Base-by-base conservation (phyloP, 2,888 invertebrate genomes). In the Cosmia pyralina region DNA sequence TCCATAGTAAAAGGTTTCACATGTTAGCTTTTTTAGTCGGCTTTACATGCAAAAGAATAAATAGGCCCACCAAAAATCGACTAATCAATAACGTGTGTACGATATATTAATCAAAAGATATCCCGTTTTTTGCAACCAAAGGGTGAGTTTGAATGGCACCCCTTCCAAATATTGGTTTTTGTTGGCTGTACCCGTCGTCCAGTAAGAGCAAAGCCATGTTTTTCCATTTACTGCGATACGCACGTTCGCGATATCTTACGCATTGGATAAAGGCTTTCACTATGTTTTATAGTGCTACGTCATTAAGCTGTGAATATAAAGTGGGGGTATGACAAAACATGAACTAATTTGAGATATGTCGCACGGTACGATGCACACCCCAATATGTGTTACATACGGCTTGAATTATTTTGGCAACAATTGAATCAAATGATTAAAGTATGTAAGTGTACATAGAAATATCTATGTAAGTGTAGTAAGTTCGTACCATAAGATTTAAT, bases 81-180 rank as follows among this genome's bases (percentile, higher is more conserved):
- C 81, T 88, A 88, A 88, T 87, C 86, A 88, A 88, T 85, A 88
- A 88, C 79, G 79, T 75, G 79, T 77, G 80, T 87, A 89, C 85
- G 84, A 88, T 88, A 88, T 94, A 95, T 95, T 94, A 95, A 95
- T 95, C 95, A 95, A 93, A 93, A 92, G 93, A 92, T 93, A 94
- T 93, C 90, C 92, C 89, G 89, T 94, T 95, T 95, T 95, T 95
- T 93, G 88, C 85, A 91, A 90, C 85, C 90, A 94, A 95, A 94
- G 95, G 95, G 95, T 93, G 93, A 87, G 90, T 92, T 93, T 95
- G 90, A 95, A 95, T 94, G 88, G 94, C 90, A 92, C 94, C 95
- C 95, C 94, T 94, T 93, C 91, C 93, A 95, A 96, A 96, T 96
- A 96, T 96, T 96, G 95, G 96, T 96, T 95, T 96, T 96, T 95